phyloP scores from a whole-genome alignment of 1,140 invertebrate genomes.

The Cephus cinctus region DNA sequence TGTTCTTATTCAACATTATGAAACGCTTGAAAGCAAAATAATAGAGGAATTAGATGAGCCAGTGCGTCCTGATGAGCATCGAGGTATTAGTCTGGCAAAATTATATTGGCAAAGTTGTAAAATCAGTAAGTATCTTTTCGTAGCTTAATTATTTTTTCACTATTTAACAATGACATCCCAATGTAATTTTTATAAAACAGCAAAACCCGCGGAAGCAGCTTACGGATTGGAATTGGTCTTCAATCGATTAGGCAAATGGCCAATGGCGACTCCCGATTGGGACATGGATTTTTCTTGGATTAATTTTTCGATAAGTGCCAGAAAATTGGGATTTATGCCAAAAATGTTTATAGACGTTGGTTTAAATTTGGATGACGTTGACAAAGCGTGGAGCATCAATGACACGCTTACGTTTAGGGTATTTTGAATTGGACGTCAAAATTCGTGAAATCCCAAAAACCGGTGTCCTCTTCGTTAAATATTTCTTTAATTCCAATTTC shows the following conservation, averaged over 20 bases:
- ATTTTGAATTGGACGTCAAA: constrained; percentile 12
- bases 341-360: constrained; percentile 20
- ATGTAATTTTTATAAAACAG: too few species aligned
- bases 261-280: constrained; percentile 15
- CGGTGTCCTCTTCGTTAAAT: too few species aligned
- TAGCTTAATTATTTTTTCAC: too few species aligned
- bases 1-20: too few species aligned
- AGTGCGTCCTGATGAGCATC: not conserved
- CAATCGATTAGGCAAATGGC: constrained; percentile 17
- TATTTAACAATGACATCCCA: too few species aligned
- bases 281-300: constrained; percentile 16
- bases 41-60: constrained; percentile 11
- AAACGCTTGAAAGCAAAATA: too few species aligned
- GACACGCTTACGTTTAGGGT: constrained; percentile 18
- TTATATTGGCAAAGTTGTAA: constrained; percentile 19
- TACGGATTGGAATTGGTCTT: constrained; percentile 11
- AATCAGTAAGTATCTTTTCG: constrained; percentile 11
- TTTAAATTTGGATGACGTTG: constrained; percentile 16
- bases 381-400: constrained; percentile 16
- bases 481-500: too few species aligned
- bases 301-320: constrained; percentile 18
- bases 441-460: constrained; percentile 9
- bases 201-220: constrained; percentile 6
- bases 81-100: constrained; percentile 10
- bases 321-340: constrained; percentile 20